phyloP scores from a whole-genome alignment of 2,113 vertebrate genomes.

The Peromyscus maniculatus region DNA sequence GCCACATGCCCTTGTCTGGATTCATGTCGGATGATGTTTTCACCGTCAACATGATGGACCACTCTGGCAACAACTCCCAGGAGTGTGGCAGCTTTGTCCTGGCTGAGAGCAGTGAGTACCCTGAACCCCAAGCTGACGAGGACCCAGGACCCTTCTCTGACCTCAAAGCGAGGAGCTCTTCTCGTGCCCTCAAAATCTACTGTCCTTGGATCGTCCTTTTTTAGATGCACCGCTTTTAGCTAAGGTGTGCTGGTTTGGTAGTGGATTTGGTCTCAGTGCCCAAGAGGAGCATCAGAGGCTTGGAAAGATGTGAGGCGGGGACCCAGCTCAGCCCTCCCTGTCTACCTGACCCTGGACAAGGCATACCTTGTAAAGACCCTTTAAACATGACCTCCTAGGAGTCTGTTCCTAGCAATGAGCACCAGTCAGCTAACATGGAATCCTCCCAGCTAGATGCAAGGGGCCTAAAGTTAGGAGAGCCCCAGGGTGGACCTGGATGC shows the following conservation, averaged over 20 bases:
- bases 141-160: background rate
- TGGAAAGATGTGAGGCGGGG: background rate
- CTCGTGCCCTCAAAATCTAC: too few relatives aligned
- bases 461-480: background rate
- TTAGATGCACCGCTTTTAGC: background rate
- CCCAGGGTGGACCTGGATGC: background rate
- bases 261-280: background rate
- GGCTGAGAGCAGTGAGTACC: slow-evolving; percentile 84
- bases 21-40: slow-evolving; percentile 80
- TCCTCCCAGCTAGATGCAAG: background rate
- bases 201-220: background rate
- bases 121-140: background rate
- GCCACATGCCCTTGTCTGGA: slow-evolving; percentile 81
- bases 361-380: background rate
- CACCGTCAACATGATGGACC: slow-evolving; percentile 76
- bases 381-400: background rate
- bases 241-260: background rate
- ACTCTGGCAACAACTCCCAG: slow-evolving; percentile 44
- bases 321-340: background rate
- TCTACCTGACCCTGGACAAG: background rate
- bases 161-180: background rate
- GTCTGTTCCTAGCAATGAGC: background rate
- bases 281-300: background rate
- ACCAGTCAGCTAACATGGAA: background rate
- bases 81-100: slow-evolving; percentile 80